Percentiles rank a stretch among this genome's conserved stretches.
Conservation (phyloP, 2,888 invertebrate genomes). For the Rotaria magnacalcarata region DNA sequence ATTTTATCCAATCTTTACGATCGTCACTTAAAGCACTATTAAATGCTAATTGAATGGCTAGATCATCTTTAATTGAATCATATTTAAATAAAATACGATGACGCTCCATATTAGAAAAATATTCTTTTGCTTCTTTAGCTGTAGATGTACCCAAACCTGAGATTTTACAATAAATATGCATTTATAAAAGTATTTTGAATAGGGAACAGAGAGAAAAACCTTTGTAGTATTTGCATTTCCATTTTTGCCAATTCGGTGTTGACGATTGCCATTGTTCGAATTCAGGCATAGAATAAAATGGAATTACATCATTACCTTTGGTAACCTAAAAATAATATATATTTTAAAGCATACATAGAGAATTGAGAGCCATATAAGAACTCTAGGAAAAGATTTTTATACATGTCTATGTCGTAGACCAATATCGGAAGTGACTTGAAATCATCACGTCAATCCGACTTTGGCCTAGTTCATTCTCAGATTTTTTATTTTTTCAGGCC, state of each 20-base stretch:
- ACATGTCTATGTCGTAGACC: no score
- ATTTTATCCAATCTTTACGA: slow-evolving; percentile 91
- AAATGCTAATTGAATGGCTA: slow-evolving; percentile 87
- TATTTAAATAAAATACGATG: slow-evolving; percentile 86
- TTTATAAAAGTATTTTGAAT: no score
- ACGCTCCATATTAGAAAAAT: slow-evolving; percentile 87
- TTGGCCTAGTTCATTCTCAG: no score
- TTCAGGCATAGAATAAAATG: slow-evolving; percentile 94
- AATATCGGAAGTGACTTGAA: no score
- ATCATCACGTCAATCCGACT: no score
- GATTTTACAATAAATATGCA: not conserved
- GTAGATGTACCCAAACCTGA: slow-evolving; percentile 90
- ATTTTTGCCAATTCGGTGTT: slow-evolving; percentile 82
- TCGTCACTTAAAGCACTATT: slow-evolving; percentile 89
- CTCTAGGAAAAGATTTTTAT: no score
- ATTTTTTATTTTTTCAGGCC: no score
- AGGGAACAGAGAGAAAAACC: slow-evolving; percentile 55
- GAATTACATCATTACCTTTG: slow-evolving; percentile 67
- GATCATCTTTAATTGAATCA: slow-evolving; percentile 79
- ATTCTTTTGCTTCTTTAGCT: slow-evolving; percentile 94
- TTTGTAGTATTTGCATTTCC: slow-evolving; percentile 69
- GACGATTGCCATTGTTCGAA: slow-evolving; percentile 92
- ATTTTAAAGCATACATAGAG: no score
- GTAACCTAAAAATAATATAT: not conserved
- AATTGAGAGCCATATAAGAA: no score